Percentiles rank a stretch among this genome's conserved stretches.
Evolutionary conservation across 2,888 invertebrate genomes (phyloP).

Genomic region (Hedychridium roseum): DNA sequence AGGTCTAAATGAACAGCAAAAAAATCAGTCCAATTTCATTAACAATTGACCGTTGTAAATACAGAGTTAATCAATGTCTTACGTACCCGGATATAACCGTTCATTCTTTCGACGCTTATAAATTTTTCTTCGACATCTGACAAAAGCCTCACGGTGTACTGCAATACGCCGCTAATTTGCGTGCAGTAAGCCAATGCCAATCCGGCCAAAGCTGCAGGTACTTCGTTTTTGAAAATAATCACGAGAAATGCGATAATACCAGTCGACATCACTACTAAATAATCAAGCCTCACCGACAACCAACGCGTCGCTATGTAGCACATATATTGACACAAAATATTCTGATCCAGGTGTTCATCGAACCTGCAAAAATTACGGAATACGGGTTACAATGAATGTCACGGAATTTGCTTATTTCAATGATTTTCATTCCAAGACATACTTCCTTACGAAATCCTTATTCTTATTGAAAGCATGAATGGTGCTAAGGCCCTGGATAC

Average conservation of each 20-base stretch:
- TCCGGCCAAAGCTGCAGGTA: constrained; percentile 69
- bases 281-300: constrained; percentile 50
- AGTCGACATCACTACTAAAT: constrained; percentile 59
- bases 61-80: no score
- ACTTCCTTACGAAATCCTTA: constrained; percentile 64
- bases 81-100: constrained; percentile 51
- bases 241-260: constrained; percentile 65
- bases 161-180: constrained; percentile 69
- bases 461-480: constrained; percentile 71
- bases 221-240: constrained; percentile 62
- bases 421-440: constrained; percentile 62
- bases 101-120: constrained; percentile 65
- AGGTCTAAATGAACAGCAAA: constrained; percentile 34
- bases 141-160: constrained; percentile 65
- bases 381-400: background rate
- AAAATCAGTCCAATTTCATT: no score
- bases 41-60: no score
- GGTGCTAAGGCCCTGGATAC: constrained; percentile 69
- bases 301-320: constrained; percentile 65
- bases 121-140: constrained; percentile 66
- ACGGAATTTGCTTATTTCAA: constrained; percentile 58
- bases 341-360: constrained; percentile 64
- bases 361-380: constrained; percentile 57
- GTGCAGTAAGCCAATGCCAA: constrained; percentile 70
- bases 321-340: constrained; percentile 64